phyloP scores from a whole-genome alignment of 2,797 vertebrate species.

The Pseudocheirus occidentalis region DNA sequence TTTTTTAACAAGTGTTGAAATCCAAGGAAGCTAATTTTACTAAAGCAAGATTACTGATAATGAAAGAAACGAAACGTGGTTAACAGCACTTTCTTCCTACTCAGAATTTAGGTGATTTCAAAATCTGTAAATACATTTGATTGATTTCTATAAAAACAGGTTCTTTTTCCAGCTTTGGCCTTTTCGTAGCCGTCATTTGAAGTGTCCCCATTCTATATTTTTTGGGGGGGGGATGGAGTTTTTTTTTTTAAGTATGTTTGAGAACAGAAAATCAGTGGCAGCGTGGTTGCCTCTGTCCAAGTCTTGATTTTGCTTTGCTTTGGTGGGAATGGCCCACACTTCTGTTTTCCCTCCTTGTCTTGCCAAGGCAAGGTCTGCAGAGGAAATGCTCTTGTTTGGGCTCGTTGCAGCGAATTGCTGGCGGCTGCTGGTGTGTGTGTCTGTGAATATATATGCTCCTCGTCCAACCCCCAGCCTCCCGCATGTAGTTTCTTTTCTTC shows the following conservation, averaged over 20 bases:
- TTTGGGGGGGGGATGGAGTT: not conserved
- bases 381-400: not conserved
- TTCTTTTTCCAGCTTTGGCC: not conserved
- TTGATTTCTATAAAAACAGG: constrained; percentile 45
- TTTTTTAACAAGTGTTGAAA: constrained; percentile 85
- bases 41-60: constrained; percentile 49
- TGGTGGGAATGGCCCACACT: not conserved
- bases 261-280: not conserved
- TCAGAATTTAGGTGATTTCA: constrained; percentile 27
- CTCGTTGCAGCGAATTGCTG: not conserved
- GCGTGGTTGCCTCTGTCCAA: not conserved
- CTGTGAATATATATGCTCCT: not conserved
- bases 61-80: constrained; percentile 34
- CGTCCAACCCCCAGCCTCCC: not conserved
- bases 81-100: constrained; percentile 30
- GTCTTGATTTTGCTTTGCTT: not conserved
- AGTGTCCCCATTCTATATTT: not conserved
- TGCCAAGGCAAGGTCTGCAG: not conserved
- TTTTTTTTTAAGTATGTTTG: constrained; percentile 42
- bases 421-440: not conserved
- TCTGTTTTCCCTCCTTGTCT: not conserved
- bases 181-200: constrained; percentile 21
- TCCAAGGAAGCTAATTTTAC: constrained; percentile 83
- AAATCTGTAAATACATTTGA: constrained; percentile 44
- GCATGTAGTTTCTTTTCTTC: not conserved